These are phyloP conservation scores for Apantesis nais DNA, from an alignment of 2,888 invertebrate genomes.

Conservation along the genomic window DNA sequence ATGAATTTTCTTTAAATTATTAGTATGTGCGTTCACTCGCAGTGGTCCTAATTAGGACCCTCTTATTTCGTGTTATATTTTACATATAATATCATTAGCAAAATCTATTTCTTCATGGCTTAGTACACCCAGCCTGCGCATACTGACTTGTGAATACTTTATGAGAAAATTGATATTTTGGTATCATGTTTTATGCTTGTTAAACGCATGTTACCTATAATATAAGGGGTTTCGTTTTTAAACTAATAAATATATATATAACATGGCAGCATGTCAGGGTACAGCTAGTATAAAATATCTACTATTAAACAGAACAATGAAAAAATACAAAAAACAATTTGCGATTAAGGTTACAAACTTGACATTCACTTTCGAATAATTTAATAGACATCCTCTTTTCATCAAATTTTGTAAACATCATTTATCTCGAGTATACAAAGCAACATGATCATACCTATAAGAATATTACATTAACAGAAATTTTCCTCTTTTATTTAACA, in stretches of 20 bases:
- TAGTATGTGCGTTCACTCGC: no score
- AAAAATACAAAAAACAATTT: constrained; percentile 16
- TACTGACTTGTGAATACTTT: not conserved
- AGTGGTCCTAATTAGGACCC: no score
- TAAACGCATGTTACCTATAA: no score
- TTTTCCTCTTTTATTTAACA: constrained; percentile 1
- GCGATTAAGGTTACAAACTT: constrained; percentile 31
- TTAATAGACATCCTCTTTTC: constrained; percentile 33
- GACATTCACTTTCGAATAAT: constrained; percentile 26
- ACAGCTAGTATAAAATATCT: not conserved
- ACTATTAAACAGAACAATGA: constrained; percentile 12
- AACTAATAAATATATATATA: not conserved
- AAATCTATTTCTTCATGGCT: not conserved
- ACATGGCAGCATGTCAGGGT: no score
- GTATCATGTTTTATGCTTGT: not conserved
- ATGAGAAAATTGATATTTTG: not conserved
- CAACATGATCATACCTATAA: constrained; percentile 32
- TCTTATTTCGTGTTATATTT: no score
- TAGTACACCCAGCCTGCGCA: not conserved
- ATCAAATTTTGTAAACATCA: constrained; percentile 42
- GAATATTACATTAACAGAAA: constrained; percentile 20
- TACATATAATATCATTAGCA: no score
- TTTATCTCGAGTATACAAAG: constrained; percentile 39
- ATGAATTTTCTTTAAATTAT: no score
- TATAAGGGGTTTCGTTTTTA: not conserved